A percentile compares a stretch with the other conserved stretches of the same genome.
Conservation (phyloP, 1,140 invertebrate genomes). For the Aphelinus atriplicis region DNA sequence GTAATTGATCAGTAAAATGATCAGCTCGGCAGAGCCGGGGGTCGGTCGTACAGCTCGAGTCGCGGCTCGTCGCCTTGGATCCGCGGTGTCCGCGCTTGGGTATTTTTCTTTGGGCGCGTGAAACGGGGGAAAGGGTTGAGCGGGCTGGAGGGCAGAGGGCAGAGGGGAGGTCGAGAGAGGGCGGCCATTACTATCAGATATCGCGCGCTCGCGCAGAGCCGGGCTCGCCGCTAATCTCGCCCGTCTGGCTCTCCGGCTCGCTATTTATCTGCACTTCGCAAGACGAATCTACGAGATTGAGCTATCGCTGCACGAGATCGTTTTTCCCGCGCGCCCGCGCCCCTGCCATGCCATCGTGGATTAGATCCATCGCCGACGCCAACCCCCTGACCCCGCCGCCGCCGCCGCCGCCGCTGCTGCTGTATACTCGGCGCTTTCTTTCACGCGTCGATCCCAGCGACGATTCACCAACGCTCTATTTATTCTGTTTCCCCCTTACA, state of each 20-base stretch:
- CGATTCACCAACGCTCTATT: neutral
- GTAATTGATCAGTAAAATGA: too few relatives aligned
- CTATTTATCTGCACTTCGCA: constrained; percentile 54
- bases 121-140: neutral
- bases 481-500: neutral
- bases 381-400: neutral
- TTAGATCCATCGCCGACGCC: constrained; percentile 13
- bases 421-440: neutral
- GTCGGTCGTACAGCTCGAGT: constrained; percentile 27
- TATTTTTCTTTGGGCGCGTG: too few relatives aligned
- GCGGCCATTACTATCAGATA: constrained; percentile 47
- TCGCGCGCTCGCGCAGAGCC: constrained; percentile 38
- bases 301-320: constrained; percentile 50
- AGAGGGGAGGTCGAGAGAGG: neutral
- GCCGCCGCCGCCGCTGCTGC: neutral
- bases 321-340: constrained; percentile 45
- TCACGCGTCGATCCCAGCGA: neutral
- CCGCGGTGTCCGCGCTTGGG: neutral
- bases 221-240: constrained; percentile 52
- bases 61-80: constrained; percentile 2
- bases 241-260: constrained; percentile 47
- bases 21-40: neutral
- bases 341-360: constrained; percentile 55
- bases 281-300: constrained; percentile 55
- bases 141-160: too few relatives aligned